These are phyloP conservation scores for Megalonaias nervosa DNA, from an alignment of 1,140 invertebrate species.

Conservation along the genomic window DNA sequence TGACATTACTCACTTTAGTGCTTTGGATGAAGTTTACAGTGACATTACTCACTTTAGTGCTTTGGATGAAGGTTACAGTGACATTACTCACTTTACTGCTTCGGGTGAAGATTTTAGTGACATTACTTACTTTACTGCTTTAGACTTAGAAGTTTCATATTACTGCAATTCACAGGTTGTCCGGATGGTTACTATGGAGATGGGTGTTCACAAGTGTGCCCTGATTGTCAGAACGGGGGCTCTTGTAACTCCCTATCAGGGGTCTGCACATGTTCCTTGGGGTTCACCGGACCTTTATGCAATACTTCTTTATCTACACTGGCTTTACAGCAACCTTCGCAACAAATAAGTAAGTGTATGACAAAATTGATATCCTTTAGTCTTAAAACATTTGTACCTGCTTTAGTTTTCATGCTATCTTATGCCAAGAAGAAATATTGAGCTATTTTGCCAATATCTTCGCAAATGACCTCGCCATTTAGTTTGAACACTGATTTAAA, in stretches of 20 bases:
- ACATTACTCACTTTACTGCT: too few relatives aligned
- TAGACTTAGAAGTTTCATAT: neutral
- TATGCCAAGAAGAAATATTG: neutral
- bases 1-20: neutral
- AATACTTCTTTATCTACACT: conserved; percentile 61
- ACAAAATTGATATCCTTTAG: neutral
- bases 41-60: too few relatives aligned
- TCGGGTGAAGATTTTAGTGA: neutral
- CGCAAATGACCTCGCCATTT: neutral
- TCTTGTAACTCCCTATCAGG: conserved; percentile 78
- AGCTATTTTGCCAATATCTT: too few relatives aligned
- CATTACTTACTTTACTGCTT: neutral
- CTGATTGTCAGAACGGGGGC: conserved; percentile 43
- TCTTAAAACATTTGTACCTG: neutral
- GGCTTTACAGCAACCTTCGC: neutral
- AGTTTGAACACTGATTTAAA: too few relatives aligned
- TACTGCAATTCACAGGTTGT: conserved; percentile 35
- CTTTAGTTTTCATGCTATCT: neutral
- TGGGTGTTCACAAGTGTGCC: conserved; percentile 49
- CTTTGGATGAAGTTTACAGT: too few relatives aligned
- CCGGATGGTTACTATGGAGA: conserved; percentile 49
- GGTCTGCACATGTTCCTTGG: conserved; percentile 82
- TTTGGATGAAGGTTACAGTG: too few relatives aligned
- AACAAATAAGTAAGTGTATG: neutral
- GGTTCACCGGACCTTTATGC: conserved; percentile 82